Percentiles rank a stretch among this genome's conserved stretches.
phyloP scores from a whole-genome alignment of 1,140 invertebrate genomes.

The Megalonaias nervosa region DNA sequence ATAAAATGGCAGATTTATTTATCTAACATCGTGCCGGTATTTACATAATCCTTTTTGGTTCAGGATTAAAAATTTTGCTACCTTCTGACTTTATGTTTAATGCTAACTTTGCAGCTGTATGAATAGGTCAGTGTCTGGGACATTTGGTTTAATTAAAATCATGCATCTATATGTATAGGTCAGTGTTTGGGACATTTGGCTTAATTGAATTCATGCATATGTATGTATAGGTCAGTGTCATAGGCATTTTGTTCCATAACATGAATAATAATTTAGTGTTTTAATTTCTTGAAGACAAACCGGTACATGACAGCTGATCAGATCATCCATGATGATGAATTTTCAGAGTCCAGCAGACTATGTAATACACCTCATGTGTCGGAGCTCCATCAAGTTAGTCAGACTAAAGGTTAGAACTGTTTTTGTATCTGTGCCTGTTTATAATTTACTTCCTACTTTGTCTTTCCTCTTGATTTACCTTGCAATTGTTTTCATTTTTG shows the following conservation, averaged over 20 bases:
- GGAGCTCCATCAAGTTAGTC: constrained; percentile 49
- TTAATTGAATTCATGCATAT: too few species aligned
- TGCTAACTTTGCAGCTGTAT: too few species aligned
- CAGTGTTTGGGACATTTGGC: too few species aligned
- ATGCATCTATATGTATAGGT: too few species aligned
- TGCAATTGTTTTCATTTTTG: neutral
- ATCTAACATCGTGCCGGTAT: too few species aligned
- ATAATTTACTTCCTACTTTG: neutral
- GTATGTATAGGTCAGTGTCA: too few species aligned
- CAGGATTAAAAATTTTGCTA: too few species aligned
- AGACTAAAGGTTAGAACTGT: constrained; percentile 55
- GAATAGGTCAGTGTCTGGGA: too few species aligned
- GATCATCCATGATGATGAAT: constrained; percentile 60
- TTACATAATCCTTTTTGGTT: too few species aligned
- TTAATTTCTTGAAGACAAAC: constrained; percentile 37
- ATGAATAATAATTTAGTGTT: neutral
- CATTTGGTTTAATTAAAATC: too few species aligned
- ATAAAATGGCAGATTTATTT: too few species aligned
- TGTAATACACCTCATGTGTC: constrained; percentile 35
- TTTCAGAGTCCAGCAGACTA: constrained; percentile 56
- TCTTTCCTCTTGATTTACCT: neutral
- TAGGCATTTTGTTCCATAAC: neutral
- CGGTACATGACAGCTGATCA: constrained; percentile 65
- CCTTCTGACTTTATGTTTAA: too few species aligned
- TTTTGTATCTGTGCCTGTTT: neutral